Conservation (phyloP, 2,888 invertebrate species). For the Kuschelorhynchus macadamiae region DNA sequence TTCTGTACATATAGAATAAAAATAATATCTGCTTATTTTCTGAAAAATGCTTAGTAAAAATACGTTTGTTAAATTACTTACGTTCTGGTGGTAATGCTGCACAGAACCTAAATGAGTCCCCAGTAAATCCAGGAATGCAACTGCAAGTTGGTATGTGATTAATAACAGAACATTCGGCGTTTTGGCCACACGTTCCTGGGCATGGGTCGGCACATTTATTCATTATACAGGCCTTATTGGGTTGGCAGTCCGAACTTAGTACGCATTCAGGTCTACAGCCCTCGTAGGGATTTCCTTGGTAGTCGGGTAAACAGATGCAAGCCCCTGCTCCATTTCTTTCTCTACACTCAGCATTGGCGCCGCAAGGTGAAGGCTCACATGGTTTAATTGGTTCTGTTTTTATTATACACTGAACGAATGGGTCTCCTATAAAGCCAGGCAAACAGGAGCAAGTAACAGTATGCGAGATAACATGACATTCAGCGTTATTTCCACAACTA, state of each 20-base stretch:
- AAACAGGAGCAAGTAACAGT: slow-evolving; percentile 86
- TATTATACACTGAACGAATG: slow-evolving; percentile 82
- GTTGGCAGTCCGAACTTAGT: slow-evolving; percentile 76
- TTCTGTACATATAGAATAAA: too few relatives aligned
- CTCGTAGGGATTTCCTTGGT: slow-evolving; percentile 78
- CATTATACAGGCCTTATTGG: slow-evolving; percentile 76
- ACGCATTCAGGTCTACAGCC: slow-evolving; percentile 82
- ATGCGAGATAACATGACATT: slow-evolving; percentile 84
- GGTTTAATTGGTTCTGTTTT: slow-evolving; percentile 77
- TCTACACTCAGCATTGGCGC: slow-evolving; percentile 85
- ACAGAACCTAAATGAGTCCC: slow-evolving; percentile 79
- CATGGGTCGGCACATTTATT: slow-evolving; percentile 83
- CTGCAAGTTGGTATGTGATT: slow-evolving; percentile 83
- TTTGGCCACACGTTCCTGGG: slow-evolving; percentile 83
- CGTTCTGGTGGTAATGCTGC: slow-evolving; percentile 61
- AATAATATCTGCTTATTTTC: too few relatives aligned
- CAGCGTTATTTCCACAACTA: slow-evolving; percentile 84
- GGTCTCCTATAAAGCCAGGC: slow-evolving; percentile 84
- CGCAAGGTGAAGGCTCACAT: slow-evolving; percentile 90
- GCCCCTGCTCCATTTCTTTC: slow-evolving; percentile 84
- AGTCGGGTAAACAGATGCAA: slow-evolving; percentile 75
- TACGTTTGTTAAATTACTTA: slow-evolving; percentile 51
- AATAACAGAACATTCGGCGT: slow-evolving; percentile 80
- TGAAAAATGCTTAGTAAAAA: too few relatives aligned
- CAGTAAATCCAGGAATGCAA: slow-evolving; percentile 80